Evolutionary conservation across 2,888 invertebrate genomes (phyloP).

Genomic region (Gymnocheta viridis): DNA sequence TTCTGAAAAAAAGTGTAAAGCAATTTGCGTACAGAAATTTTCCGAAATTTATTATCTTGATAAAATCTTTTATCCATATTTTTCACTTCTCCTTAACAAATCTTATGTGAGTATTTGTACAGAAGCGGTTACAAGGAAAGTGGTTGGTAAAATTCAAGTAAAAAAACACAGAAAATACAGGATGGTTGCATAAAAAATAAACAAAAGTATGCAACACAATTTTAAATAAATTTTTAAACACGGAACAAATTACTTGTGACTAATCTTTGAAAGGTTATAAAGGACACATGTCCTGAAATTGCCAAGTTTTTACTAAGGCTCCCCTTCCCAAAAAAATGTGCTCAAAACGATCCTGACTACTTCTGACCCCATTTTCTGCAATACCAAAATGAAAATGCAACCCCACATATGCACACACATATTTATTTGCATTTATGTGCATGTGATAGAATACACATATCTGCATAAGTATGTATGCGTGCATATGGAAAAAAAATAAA

Average conservation of each 20-base stretch:
- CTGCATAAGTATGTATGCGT: neutral
- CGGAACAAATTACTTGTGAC: too few species aligned
- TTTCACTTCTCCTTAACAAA: neutral
- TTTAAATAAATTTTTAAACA: too few species aligned
- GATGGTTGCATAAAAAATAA: neutral
- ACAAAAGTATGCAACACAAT: too few species aligned
- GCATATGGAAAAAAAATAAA: conserved; percentile 18
- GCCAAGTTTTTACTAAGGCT: neutral
- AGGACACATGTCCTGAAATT: too few species aligned
- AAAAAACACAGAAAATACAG: neutral
- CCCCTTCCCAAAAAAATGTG: neutral
- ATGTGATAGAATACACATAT: neutral
- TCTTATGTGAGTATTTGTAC: neutral
- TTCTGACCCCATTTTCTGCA: conserved; percentile 27
- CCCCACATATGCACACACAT: neutral
- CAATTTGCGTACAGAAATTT: conserved; percentile 40
- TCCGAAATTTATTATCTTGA: conserved; percentile 44
- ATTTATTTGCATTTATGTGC: neutral
- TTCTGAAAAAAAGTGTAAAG: neutral
- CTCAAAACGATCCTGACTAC: neutral
- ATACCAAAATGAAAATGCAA: conserved; percentile 35
- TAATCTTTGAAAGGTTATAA: too few species aligned
- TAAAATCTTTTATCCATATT: conserved; percentile 29
- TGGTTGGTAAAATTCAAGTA: neutral
- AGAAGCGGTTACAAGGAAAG: neutral